phyloP scores from a whole-genome alignment of 1,140 invertebrate species.

The Papilio xuthus region DNA sequence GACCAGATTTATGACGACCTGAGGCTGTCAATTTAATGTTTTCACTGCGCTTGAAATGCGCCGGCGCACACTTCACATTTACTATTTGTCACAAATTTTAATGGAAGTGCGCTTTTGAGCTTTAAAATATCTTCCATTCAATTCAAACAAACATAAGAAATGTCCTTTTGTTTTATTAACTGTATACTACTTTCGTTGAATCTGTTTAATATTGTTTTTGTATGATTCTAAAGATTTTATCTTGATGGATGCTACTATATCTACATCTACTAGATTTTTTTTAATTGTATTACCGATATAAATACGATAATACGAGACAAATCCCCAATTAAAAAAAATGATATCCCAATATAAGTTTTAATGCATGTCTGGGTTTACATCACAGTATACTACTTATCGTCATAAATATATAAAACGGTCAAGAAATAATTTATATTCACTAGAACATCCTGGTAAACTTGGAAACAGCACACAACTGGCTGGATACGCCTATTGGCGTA shows the following conservation, averaged over 20 bases:
- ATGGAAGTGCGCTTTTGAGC: not conserved
- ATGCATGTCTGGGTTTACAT: not conserved
- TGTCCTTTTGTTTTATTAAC: too few relatives aligned
- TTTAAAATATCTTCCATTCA: not conserved
- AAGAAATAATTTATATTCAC: slow-evolving; percentile 6
- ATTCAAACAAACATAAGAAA: not conserved
- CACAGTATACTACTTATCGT: not conserved
- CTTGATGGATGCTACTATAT: not conserved
- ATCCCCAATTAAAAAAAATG: not conserved
- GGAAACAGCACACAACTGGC: not conserved
- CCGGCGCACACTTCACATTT: slow-evolving; percentile 4
- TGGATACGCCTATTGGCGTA: slow-evolving; percentile 6
- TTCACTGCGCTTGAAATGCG: slow-evolving; percentile 5
- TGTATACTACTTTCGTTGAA: not conserved
- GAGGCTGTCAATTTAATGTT: slow-evolving; percentile 36
- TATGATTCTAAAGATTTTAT: not conserved
- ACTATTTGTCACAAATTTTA: slow-evolving; percentile 49
- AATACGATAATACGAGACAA: not conserved
- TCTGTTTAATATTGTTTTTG: not conserved
- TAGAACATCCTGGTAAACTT: not conserved
- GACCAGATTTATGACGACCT: slow-evolving; percentile 19
- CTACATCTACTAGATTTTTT: too few relatives aligned
- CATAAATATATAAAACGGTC: not conserved
- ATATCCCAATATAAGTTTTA: not conserved
- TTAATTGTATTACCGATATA: not conserved